Percentiles rank a stretch among this genome's conserved stretches.
Conservation (phyloP, 1,140 invertebrate species). For the Coenobita brevimanus region DNA sequence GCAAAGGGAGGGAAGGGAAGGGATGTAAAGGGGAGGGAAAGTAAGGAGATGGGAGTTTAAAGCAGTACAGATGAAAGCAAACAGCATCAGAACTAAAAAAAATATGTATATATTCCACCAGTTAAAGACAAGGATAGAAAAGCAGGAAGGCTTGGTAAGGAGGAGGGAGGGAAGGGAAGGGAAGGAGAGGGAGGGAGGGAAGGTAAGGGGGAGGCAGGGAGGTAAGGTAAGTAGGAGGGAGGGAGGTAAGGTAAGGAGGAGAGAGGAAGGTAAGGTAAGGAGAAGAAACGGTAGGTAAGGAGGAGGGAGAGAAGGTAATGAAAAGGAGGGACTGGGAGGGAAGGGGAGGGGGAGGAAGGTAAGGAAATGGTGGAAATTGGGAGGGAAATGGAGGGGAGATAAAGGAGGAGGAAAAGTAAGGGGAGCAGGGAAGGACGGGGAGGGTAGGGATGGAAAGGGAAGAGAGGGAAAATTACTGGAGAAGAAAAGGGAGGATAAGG, state of each 20-base stretch:
- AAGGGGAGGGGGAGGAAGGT: not conserved
- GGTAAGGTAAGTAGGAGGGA: no score
- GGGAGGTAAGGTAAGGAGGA: no score
- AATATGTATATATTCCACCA: no score
- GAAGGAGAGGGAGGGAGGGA: not conserved
- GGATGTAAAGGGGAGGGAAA: no score
- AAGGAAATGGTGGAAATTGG: not conserved
- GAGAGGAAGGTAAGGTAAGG: no score
- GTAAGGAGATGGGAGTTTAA: no score
- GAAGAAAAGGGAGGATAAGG: not conserved
- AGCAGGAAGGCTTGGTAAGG: not conserved
- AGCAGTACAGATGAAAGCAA: no score
- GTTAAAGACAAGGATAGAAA: no score
- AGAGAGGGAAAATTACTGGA: not conserved
- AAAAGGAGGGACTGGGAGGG: not conserved
- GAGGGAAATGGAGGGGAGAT: not conserved
- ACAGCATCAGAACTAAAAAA: no score
- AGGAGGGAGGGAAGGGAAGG: not conserved
- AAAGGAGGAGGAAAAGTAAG: not conserved
- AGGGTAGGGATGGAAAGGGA: not conserved
- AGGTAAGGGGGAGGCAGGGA: not conserved
- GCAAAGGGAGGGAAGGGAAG: no score
- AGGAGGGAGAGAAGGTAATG: not conserved
- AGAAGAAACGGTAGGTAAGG: no score
- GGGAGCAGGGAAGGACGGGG: not conserved